A percentile compares a stretch with the other conserved stretches of the same genome.
phyloP scores from a whole-genome alignment of 2,888 invertebrate species.

The Dione vanillae region DNA sequence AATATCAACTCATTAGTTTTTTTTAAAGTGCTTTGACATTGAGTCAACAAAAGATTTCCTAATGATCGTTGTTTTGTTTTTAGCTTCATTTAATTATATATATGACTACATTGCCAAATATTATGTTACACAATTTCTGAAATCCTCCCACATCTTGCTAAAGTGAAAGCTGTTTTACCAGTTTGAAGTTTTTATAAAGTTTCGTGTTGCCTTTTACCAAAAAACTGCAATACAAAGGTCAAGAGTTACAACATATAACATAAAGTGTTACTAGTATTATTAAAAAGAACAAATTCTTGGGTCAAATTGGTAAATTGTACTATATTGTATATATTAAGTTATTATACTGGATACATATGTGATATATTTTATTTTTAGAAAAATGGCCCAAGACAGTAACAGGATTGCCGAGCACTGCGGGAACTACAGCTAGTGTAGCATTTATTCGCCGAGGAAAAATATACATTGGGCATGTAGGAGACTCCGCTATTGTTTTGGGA shows the following conservation, averaged over 20 bases:
- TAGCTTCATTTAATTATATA: slow-evolving; percentile 59
- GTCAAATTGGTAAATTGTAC: not conserved
- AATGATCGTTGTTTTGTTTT: slow-evolving; percentile 61
- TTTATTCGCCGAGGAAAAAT: slow-evolving; percentile 97
- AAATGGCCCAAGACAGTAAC: slow-evolving; percentile 98
- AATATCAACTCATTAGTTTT: slow-evolving; percentile 62
- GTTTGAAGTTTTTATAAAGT: slow-evolving; percentile 66
- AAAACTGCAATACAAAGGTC: slow-evolving; percentile 59
- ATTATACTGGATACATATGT: not conserved
- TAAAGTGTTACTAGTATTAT: not conserved
- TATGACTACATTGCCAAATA: slow-evolving; percentile 46
- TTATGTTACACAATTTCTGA: slow-evolving; percentile 60
- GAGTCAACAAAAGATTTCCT: slow-evolving; percentile 69
- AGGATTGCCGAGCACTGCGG: slow-evolving; percentile 97
- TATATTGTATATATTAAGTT: not conserved
- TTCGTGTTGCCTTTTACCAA: slow-evolving; percentile 65
- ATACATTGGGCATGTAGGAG: slow-evolving; percentile 99
- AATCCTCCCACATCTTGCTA: slow-evolving; percentile 62
- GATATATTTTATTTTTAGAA: slow-evolving; percentile 80
- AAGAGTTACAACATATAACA: slow-evolving; percentile 34
- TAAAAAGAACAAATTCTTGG: not conserved
- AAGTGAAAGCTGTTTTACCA: slow-evolving; percentile 80
- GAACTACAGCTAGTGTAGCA: slow-evolving; percentile 98
- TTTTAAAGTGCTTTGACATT: slow-evolving; percentile 80
- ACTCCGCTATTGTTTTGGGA: slow-evolving; percentile 96